A percentile compares a stretch with the other conserved stretches of the same genome.
These are phyloP conservation scores for Atractosteus spatula DNA, from an alignment of 2,113 vertebrate species.

Conservation along the genomic window DNA sequence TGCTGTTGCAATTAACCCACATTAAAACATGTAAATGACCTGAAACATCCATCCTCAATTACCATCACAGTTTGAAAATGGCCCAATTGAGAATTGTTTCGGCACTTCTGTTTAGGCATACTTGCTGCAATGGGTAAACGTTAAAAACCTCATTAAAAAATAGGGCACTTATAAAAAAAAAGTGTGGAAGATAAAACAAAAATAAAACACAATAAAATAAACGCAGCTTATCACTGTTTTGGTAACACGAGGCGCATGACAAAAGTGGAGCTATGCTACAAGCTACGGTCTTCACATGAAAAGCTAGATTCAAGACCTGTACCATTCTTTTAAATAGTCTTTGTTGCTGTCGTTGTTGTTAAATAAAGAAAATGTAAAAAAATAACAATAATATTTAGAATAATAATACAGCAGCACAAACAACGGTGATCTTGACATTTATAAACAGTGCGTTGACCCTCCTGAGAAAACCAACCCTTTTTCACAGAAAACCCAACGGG, in stretches of 20 bases:
- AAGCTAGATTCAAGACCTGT: slow-evolving; percentile 69
- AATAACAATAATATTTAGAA: slow-evolving; percentile 53
- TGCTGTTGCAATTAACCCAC: slow-evolving; percentile 37
- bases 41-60: neutral
- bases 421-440: slow-evolving; percentile 80
- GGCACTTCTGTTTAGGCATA: slow-evolving; percentile 7
- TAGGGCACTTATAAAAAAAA: slow-evolving; percentile 7
- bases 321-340: slow-evolving; percentile 77
- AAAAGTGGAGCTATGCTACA: slow-evolving; percentile 71
- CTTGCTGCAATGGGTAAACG: too few species aligned
- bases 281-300: slow-evolving; percentile 66
- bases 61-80: neutral
- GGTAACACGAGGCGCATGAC: slow-evolving; percentile 85
- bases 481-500: slow-evolving; percentile 49
- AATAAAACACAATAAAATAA: slow-evolving; percentile 30
- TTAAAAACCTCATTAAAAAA: neutral
- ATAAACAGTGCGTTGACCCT: slow-evolving; percentile 90
- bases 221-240: slow-evolving; percentile 68
- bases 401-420: slow-evolving; percentile 85
- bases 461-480: slow-evolving; percentile 80
- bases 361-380: slow-evolving; percentile 41
- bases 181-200: slow-evolving; percentile 17
- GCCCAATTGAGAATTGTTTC: slow-evolving; percentile 2
- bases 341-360: slow-evolving; percentile 55
- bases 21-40: slow-evolving; percentile 26